phyloP scores from a whole-genome alignment of 2,797 vertebrate genomes.

The Lates japonicus region DNA sequence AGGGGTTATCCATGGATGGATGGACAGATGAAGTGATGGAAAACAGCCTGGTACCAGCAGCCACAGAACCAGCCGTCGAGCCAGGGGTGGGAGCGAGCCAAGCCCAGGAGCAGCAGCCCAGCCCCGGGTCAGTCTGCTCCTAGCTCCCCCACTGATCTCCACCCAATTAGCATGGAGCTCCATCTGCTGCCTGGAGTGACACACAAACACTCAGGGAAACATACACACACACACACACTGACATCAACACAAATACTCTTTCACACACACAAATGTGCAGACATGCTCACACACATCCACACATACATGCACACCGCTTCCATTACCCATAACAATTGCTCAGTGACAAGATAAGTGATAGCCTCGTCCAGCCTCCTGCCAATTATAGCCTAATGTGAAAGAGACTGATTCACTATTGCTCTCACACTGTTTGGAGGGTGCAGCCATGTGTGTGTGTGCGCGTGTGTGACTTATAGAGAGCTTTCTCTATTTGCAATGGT shows the following conservation, averaged over 20 bases:
- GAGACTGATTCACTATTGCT: slow-evolving; percentile 77
- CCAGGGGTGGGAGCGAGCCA: slow-evolving; percentile 71
- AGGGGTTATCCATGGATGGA: slow-evolving; percentile 57
- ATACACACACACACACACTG: slow-evolving; percentile 44
- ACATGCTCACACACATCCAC: slow-evolving; percentile 28
- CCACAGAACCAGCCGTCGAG: slow-evolving; percentile 59
- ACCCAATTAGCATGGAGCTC: slow-evolving; percentile 81
- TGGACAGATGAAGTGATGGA: slow-evolving; percentile 63
- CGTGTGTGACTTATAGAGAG: slow-evolving; percentile 59
- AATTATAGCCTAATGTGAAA: slow-evolving; percentile 82
- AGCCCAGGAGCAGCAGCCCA: slow-evolving; percentile 61
- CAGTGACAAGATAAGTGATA: slow-evolving; percentile 84
- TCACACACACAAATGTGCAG: slow-evolving; percentile 16
- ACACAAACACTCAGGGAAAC: slow-evolving; percentile 50
- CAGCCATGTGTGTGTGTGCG: slow-evolving; percentile 32
- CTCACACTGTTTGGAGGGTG: slow-evolving; percentile 68
- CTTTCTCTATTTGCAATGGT: slow-evolving; percentile 66
- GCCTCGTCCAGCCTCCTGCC: slow-evolving; percentile 78
- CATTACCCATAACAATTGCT: slow-evolving; percentile 81
- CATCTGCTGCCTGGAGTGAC: slow-evolving; percentile 79
- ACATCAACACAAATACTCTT: slow-evolving; percentile 39
- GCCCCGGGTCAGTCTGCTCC: slow-evolving; percentile 77
- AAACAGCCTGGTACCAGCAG: slow-evolving; percentile 57
- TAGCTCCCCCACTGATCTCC: slow-evolving; percentile 78
- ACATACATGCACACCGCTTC: slow-evolving; percentile 57